These are phyloP conservation scores for Eurois occulta DNA, from an alignment of 2,888 invertebrate species.

Conservation along the genomic window DNA sequence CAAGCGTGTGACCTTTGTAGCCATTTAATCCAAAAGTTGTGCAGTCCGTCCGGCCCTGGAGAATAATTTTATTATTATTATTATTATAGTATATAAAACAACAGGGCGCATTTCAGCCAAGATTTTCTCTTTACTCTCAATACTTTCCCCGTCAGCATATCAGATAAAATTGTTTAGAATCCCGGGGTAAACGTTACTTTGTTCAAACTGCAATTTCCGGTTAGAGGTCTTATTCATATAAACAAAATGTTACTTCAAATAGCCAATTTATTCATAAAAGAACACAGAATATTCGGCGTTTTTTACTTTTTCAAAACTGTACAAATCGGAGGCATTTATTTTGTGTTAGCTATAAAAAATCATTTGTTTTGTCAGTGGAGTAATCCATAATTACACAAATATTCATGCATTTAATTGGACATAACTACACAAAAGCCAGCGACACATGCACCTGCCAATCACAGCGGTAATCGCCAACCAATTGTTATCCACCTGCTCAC, in stretches of 20 bases:
- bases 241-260: neutral
- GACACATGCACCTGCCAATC: slow-evolving; percentile 34
- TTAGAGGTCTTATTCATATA: neutral
- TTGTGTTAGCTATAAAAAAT: neutral
- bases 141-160: no score
- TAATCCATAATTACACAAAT: neutral
- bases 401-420: neutral
- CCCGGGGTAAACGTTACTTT: neutral
- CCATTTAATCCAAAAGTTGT: no score
- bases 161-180: neutral
- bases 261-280: neutral
- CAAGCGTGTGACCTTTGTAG: no score
- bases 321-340: neutral
- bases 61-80: no score
- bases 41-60: no score
- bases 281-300: neutral
- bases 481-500: slow-evolving; percentile 25
- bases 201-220: neutral
- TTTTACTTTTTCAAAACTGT: neutral
- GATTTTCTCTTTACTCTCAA: no score
- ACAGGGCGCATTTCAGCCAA: neutral
- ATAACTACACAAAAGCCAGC: neutral
- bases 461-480: slow-evolving; percentile 32
- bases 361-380: neutral
- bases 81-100: no score